These are phyloP conservation scores for Lordiphosa stackelbergi DNA, from an alignment of 1,140 invertebrate genomes.

Conservation along the genomic window DNA sequence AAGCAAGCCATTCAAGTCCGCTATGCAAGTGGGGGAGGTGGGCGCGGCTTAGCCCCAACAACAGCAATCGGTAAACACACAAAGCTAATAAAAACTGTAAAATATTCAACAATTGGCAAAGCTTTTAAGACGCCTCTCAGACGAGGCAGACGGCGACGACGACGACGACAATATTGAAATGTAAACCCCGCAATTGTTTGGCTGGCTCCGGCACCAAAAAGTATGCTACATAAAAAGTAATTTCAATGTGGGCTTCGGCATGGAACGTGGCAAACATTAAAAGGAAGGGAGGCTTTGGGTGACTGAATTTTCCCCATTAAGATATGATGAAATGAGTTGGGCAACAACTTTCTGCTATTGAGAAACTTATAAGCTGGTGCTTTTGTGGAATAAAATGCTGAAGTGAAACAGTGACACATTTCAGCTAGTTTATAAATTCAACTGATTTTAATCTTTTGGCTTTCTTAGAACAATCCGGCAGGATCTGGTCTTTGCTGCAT, in stretches of 20 bases:
- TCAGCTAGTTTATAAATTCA: no score
- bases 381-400: no score
- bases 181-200: conserved; percentile 39
- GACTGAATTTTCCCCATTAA: conserved; percentile 6
- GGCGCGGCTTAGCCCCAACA: neutral
- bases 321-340: conserved; percentile 1
- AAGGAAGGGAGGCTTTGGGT: conserved; percentile 7
- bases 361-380: conserved; percentile 7
- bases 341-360: conserved; percentile 10
- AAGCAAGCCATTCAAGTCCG: conserved; percentile 19
- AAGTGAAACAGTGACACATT: no score
- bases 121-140: conserved; percentile 54
- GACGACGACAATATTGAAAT: conserved; percentile 36
- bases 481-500: no score
- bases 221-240: conserved; percentile 40
- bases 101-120: conserved; percentile 71
- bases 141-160: conserved; percentile 11
- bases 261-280: neutral
- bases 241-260: neutral
- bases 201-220: conserved; percentile 23
- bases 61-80: conserved; percentile 52
- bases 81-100: conserved; percentile 69
- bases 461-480: no score
- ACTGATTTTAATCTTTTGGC: no score
- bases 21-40: conserved; percentile 7